Evolutionary conservation across 2,113 vertebrate genomes (phyloP).

Genomic region (Bujurquina vittata): DNA sequence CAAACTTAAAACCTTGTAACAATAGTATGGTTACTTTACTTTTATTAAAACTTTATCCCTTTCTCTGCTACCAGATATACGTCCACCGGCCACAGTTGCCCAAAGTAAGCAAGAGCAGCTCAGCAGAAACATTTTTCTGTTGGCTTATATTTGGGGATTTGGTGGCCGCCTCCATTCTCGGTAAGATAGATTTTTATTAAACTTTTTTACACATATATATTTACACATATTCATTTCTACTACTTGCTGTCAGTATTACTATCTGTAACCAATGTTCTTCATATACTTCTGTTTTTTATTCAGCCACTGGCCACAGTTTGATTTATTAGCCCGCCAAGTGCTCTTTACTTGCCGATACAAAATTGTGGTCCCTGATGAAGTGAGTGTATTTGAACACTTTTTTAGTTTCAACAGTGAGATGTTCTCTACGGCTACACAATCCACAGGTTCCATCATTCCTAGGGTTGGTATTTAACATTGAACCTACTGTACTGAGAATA

Average conservation of each 20-base stretch:
- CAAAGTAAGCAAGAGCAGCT: conserved; percentile 43
- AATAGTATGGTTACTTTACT: not conserved
- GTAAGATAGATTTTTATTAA: conserved; percentile 63
- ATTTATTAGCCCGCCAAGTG: conserved; percentile 72
- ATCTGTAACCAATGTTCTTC: not conserved
- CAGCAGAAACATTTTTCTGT: conserved; percentile 79
- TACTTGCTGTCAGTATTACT: not conserved
- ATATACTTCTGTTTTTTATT: conserved; percentile 4
- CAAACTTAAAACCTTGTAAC: not conserved
- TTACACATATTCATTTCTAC: not conserved
- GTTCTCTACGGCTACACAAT: conserved; percentile 40
- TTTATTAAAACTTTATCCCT: not conserved
- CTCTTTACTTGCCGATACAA: conserved; percentile 70
- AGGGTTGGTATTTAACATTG: conserved; percentile 78
- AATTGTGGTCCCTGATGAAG: conserved; percentile 72
- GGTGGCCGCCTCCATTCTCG: conserved; percentile 83
- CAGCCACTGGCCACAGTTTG: conserved; percentile 83
- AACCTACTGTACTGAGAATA: not conserved
- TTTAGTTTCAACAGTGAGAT: conserved; percentile 58
- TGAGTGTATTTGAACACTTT: conserved; percentile 83
- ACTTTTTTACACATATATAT: not conserved
- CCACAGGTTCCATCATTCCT: conserved; percentile 55
- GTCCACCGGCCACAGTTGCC: conserved; percentile 3
- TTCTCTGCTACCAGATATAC: not conserved
- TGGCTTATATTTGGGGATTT: conserved; percentile 88